Conservation (phyloP, 1,140 invertebrate species). For the Ceratosolen fusciceps region DNA sequence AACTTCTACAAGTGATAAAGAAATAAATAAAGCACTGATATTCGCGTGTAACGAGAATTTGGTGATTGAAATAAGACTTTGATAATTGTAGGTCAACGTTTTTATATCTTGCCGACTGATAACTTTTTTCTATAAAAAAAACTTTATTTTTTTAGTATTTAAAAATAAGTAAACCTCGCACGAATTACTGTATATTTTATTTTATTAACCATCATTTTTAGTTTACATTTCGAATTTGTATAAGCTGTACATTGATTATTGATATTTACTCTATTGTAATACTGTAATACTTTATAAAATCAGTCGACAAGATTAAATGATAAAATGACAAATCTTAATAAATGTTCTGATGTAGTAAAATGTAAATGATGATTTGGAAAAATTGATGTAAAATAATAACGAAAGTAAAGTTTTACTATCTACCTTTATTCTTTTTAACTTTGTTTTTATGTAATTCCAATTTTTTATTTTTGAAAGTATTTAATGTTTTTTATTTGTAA, state of each 20-base stretch:
- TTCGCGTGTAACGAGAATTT: slow-evolving; percentile 30
- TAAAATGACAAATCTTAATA: neutral
- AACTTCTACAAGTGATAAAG: slow-evolving; percentile 37
- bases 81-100: slow-evolving; percentile 21
- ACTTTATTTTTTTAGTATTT: slow-evolving; percentile 27
- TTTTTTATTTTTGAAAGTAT: slow-evolving; percentile 17
- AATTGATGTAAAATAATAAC: slow-evolving; percentile 26
- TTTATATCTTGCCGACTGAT: slow-evolving; percentile 37
- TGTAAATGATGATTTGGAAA: slow-evolving; percentile 30
- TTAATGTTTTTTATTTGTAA: slow-evolving; percentile 15
- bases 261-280: slow-evolving; percentile 9
- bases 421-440: slow-evolving; percentile 16
- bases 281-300: slow-evolving; percentile 17
- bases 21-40: slow-evolving; percentile 39
- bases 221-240: slow-evolving; percentile 10
- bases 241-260: slow-evolving; percentile 8
- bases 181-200: slow-evolving; percentile 17
- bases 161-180: slow-evolving; percentile 14
- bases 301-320: slow-evolving; percentile 29
- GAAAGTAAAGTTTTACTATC: slow-evolving; percentile 29
- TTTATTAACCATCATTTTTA: slow-evolving; percentile 25
- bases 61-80: slow-evolving; percentile 26
- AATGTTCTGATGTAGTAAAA: slow-evolving; percentile 27
- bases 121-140: slow-evolving; percentile 15
- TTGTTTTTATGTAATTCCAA: slow-evolving; percentile 29